Base-by-base conservation (phyloP, 1,140 invertebrate species). In the Vanessa atalanta region DNA sequence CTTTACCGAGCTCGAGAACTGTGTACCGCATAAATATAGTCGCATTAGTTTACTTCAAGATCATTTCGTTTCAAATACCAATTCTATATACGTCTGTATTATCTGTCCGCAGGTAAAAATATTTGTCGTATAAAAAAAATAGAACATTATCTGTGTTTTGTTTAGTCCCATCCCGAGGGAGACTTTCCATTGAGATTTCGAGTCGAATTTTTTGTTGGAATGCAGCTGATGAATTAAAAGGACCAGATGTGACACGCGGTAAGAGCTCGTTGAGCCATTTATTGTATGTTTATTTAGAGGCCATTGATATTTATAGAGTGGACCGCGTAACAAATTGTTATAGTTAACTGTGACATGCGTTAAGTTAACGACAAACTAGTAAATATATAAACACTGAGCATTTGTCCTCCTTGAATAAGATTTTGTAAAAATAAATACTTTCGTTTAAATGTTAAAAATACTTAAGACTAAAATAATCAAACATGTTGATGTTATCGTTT, bases 31-130 rank as follows among this genome's bases (percentile, higher is more conserved):
- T 43, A 43, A 43, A 43, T 43, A 43, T 43, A 43, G 7, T 5
- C 37, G 7, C 37, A 9, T 43, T 51, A 51, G 4, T 15, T 53
- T 20, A 50, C 47, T 48, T 48, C 51, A 53, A 70, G 23, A 63
- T 15, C 4, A 64, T 61, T 50, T 64, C 57, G 60, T 65, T 16
- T 7, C 65, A 23, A 31, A 23, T 13, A 72, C 37, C 37, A 64
- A 47, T 79, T n/a, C n/a, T n/a, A n/a, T n/a, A n/a, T n/a, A n/a
- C n/a, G 77, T 79, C 37, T 43, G 9, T 43, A 43, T 83, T 81
- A 72, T 75, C 73, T 78, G 69, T 14, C 64, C 55, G 70, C 82
- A 86, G 83, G 86, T 88, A 88, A 79, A 83, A 85, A 82, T 80
- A 77, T 78, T 72, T 73, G 72, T 74, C 65, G 73, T 72, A 79